Conservation (phyloP, 1,140 invertebrate species). For the Thaumetopoea pityocampa region DNA sequence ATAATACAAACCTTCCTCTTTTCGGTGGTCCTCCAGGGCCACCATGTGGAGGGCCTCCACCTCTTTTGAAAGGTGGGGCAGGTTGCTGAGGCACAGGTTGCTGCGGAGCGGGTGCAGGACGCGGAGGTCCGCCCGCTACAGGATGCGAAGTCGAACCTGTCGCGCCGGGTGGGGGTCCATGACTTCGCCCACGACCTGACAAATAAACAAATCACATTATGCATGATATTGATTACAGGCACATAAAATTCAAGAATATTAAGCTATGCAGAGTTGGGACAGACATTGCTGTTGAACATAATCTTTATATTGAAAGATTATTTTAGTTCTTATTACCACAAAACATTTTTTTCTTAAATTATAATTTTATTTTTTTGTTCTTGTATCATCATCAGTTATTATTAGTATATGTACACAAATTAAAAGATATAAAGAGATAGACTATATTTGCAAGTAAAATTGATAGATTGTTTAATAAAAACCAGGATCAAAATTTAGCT, state of each 20-base stretch:
- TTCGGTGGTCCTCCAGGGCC: slow-evolving; percentile 57
- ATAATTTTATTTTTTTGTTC: no score
- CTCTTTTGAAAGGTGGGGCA: slow-evolving; percentile 44
- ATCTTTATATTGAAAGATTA: slow-evolving; percentile 1
- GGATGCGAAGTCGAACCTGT: slow-evolving; percentile 21
- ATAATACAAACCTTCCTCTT: slow-evolving; percentile 45
- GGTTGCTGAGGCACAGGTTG: slow-evolving; percentile 25
- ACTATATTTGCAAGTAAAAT: no score
- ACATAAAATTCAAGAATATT: slow-evolving; percentile 1
- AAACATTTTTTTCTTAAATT: no score
- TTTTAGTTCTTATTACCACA: no score
- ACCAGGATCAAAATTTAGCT: no score
- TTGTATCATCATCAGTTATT: no score
- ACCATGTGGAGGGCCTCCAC: slow-evolving; percentile 49
- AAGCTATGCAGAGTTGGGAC: no score
- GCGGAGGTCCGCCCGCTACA: slow-evolving; percentile 1
- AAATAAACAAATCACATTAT: neutral
- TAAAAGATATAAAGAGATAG: no score
- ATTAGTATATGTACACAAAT: no score
- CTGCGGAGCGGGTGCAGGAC: slow-evolving; percentile 25
- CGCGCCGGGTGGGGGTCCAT: slow-evolving; percentile 24
- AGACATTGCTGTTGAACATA: no score
- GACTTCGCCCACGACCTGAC: slow-evolving; percentile 44
- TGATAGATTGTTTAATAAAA: no score
- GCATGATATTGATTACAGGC: neutral